These are phyloP conservation scores for Sardina pilchardus DNA, from an alignment of 2,113 vertebrate species.

Conservation along the genomic window DNA sequence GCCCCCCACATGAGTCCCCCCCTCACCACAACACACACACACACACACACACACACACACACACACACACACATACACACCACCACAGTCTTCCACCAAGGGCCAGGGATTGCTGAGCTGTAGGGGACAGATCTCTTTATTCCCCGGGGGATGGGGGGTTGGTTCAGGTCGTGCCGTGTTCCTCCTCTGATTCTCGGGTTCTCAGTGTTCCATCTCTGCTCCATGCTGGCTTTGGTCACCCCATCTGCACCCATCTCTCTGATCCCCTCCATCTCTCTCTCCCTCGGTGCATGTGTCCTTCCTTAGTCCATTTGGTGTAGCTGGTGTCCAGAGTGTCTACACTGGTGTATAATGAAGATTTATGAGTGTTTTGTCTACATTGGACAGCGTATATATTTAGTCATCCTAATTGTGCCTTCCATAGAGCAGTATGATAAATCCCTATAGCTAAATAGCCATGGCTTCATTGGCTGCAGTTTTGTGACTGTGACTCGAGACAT, in stretches of 20 bases:
- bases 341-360: background rate
- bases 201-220: conserved; percentile 28
- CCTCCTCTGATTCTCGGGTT: conserved; percentile 51
- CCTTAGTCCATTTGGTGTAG: background rate
- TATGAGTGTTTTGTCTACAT: background rate
- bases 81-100: too few species aligned
- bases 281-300: background rate
- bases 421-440: background rate
- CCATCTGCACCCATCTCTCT: background rate
- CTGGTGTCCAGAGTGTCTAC: background rate
- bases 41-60: too few species aligned
- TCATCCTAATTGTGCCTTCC: background rate
- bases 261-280: background rate
- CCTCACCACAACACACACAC: background rate
- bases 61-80: too few species aligned
- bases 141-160: background rate
- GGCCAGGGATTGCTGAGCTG: background rate
- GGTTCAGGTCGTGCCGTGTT: conserved; percentile 37
- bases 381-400: background rate
- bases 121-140: background rate
- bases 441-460: background rate
- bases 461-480: background rate
- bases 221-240: background rate
- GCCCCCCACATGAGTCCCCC: background rate
- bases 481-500: background rate